phyloP scores from a whole-genome alignment of 2,113 vertebrate species.

The Chaetorhynchus papuensis region DNA sequence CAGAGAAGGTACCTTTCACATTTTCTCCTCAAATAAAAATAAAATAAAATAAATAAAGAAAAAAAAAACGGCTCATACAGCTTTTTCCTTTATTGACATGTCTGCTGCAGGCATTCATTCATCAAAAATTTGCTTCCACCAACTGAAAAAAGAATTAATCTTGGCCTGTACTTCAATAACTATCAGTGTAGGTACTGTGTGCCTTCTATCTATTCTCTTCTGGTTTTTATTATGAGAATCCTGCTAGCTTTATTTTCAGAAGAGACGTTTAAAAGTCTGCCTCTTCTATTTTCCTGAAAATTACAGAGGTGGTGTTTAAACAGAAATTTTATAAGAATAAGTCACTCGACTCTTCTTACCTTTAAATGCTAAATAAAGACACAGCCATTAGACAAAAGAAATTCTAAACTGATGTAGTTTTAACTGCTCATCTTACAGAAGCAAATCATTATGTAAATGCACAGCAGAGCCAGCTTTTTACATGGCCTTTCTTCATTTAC shows the following conservation, averaged over 20 bases:
- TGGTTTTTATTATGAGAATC: slow-evolving; percentile 3
- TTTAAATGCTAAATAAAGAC: slow-evolving; percentile 44
- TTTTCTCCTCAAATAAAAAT: neutral
- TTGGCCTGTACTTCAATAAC: slow-evolving; percentile 29
- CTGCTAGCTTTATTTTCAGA: slow-evolving; percentile 52
- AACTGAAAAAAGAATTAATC: slow-evolving; percentile 48
- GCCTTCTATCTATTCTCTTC: neutral
- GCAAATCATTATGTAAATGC: slow-evolving; percentile 54
- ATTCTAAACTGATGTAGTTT: slow-evolving; percentile 48
- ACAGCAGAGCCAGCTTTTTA: neutral
- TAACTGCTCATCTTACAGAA: slow-evolving; percentile 52
- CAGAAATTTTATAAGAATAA: neutral
- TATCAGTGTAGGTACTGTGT: neutral
- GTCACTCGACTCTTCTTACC: neutral
- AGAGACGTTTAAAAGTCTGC: neutral
- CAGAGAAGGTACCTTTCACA: slow-evolving; percentile 28
- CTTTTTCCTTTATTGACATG: slow-evolving; percentile 18
- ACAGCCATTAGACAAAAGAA: slow-evolving; percentile 39
- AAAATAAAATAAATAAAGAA: no score
- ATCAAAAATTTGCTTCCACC: slow-evolving; percentile 54
- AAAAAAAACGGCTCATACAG: neutral
- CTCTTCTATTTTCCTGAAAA: slow-evolving; percentile 36
- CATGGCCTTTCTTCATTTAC: slow-evolving; percentile 3
- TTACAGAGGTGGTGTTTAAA: slow-evolving; percentile 26
- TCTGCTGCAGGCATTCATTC: slow-evolving; percentile 44